Conservation (phyloP, 2,113 vertebrate species). For the Paramisgurnus dabryanus region DNA sequence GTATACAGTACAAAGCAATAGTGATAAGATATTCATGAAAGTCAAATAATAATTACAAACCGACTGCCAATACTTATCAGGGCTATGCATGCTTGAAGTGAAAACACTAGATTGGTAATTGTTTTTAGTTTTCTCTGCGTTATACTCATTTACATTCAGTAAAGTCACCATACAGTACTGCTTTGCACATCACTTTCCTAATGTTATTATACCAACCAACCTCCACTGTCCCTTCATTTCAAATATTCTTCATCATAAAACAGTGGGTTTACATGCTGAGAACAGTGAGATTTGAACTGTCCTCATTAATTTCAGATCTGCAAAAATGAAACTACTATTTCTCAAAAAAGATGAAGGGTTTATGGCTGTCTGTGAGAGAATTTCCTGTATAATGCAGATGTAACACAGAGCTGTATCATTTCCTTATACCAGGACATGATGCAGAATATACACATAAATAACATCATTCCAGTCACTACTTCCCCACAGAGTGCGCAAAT, state of each 20-base stretch:
- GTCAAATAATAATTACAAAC: not conserved
- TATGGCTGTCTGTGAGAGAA: no score
- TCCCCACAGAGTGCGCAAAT: no score
- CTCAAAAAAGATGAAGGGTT: no score
- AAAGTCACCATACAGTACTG: not conserved
- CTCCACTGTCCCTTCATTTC: not conserved
- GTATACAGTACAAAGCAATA: not conserved
- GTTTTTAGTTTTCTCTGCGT: not conserved
- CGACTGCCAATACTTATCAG: not conserved
- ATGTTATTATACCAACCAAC: not conserved
- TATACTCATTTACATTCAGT: not conserved
- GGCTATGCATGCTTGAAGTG: not conserved
- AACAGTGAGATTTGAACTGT: not conserved
- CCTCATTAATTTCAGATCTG: no score
- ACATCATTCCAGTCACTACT: no score
- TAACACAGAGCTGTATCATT: no score
- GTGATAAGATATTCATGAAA: not conserved
- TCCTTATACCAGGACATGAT: no score
- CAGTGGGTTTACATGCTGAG: not conserved
- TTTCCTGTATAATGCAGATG: no score
- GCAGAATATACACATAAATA: no score
- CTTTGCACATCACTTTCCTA: not conserved
- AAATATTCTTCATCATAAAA: conserved; percentile 22
- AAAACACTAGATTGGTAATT: not conserved
- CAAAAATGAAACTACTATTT: no score